These are phyloP conservation scores for Ectobius pallidus DNA, from an alignment of 2,888 invertebrate species.

Conservation along the genomic window DNA sequence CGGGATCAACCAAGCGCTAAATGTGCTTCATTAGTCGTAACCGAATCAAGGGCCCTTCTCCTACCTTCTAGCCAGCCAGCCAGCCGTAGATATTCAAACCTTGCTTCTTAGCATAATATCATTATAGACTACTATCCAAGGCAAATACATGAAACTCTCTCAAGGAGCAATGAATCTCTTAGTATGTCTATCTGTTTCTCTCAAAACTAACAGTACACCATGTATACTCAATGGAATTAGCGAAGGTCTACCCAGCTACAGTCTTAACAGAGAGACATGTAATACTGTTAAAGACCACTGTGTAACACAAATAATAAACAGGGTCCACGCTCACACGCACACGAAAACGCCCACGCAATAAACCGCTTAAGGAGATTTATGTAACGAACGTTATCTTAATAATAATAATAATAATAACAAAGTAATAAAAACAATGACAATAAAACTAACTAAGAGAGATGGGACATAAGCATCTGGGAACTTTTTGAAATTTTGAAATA, in stretches of 20 bases:
- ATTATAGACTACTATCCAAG: constrained; percentile 16
- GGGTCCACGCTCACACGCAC: neutral
- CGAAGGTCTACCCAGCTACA: constrained; percentile 1
- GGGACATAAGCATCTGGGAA: too few relatives aligned
- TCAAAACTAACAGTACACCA: constrained; percentile 18
- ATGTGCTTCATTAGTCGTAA: constrained; percentile 30
- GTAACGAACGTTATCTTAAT: too few relatives aligned
- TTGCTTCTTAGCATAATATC: constrained; percentile 30
- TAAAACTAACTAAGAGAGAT: too few relatives aligned
- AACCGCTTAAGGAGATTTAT: too few relatives aligned
- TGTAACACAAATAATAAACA: constrained; percentile 10
- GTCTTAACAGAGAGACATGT: neutral
- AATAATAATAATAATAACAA: too few relatives aligned
- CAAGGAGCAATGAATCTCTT: neutral
- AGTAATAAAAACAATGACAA: too few relatives aligned
- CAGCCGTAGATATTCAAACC: constrained; percentile 19
- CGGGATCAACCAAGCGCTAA: constrained; percentile 31
- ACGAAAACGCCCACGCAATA: too few relatives aligned
- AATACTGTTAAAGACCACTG: neutral
- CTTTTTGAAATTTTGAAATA: too few relatives aligned
- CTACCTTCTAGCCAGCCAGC: neutral
- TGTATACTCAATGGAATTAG: constrained; percentile 23
- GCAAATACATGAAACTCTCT: constrained; percentile 17
- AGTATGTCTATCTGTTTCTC: neutral
- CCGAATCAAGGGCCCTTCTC: constrained; percentile 20